These are phyloP conservation scores for Centropus bengalensis DNA, from an alignment of 2,113 vertebrate genomes.

Conservation along the genomic window DNA sequence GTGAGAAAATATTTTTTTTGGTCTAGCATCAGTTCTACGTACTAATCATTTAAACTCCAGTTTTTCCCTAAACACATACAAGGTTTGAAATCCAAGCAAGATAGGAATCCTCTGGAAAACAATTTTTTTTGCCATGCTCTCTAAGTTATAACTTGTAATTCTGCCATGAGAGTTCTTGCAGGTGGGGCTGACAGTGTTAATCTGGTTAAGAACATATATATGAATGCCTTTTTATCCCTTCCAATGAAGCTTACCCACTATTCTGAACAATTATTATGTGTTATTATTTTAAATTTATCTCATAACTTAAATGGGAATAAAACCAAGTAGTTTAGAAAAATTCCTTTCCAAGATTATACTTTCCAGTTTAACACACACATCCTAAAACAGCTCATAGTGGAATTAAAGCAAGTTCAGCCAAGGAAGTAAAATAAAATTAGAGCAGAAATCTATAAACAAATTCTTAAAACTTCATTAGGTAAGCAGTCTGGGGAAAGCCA, in stretches of 20 bases:
- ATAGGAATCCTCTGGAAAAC: not conserved
- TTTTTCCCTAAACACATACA: not conserved
- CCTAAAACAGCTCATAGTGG: not conserved
- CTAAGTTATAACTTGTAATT: not conserved
- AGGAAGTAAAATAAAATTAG: not conserved
- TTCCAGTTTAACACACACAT: not conserved
- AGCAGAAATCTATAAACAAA: not conserved
- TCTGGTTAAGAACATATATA: not conserved
- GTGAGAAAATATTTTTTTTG: not conserved
- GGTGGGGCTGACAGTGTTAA: not conserved
- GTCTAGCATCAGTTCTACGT: not conserved
- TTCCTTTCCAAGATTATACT: not conserved
- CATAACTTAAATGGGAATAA: not conserved
- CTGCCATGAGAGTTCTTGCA: not conserved
- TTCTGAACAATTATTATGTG: not conserved
- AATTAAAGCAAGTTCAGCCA: not conserved
- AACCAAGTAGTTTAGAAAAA: not conserved
- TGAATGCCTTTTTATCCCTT: not conserved
- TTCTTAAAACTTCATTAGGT: not conserved
- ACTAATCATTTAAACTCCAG: not conserved
- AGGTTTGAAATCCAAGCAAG: not conserved
- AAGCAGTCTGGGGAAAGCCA: conserved; percentile 9
- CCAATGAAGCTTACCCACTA: not conserved
- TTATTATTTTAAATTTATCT: not conserved
- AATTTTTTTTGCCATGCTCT: not conserved